These are phyloP conservation scores for Drosophila hydei DNA, from an alignment of 1,140 invertebrate species.

Conservation along the genomic window DNA sequence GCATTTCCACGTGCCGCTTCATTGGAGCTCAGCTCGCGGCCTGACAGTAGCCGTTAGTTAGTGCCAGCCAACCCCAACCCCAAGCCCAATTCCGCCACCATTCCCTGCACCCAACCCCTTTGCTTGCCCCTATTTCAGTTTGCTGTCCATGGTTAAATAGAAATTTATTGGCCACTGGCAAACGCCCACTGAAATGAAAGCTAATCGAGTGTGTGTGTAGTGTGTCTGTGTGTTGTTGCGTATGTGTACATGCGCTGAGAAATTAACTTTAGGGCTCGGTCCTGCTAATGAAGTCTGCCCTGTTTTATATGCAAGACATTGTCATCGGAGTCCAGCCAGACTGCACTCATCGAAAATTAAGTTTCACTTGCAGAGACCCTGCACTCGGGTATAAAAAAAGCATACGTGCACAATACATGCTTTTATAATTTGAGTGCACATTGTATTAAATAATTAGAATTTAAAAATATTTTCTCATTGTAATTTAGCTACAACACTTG, in stretches of 20 bases:
- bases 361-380: no score
- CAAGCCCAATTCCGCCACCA: conserved; percentile 5
- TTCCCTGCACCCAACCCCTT: neutral
- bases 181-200: conserved; percentile 66
- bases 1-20: conserved; percentile 80
- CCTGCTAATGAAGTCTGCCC: conserved; percentile 21
- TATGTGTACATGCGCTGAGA: conserved; percentile 35
- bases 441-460: no score
- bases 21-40: conserved; percentile 55
- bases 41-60: conserved; percentile 49
- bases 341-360: neutral
- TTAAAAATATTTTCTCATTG: no score
- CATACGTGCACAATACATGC: no score
- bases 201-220: conserved; percentile 26
- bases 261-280: conserved; percentile 13
- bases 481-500: no score
- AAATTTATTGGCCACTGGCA: conserved; percentile 78
- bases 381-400: no score
- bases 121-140: conserved; percentile 16
- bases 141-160: conserved; percentile 71
- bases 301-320: conserved; percentile 4
- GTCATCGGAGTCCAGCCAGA: neutral
- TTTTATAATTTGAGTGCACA: no score
- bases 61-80: conserved; percentile 7
- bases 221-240: neutral